Evolutionary conservation across 2,113 vertebrate genomes (phyloP), one percentile per base, ranked within the genome.

Genomic region (Orycteropus afer): DNA sequence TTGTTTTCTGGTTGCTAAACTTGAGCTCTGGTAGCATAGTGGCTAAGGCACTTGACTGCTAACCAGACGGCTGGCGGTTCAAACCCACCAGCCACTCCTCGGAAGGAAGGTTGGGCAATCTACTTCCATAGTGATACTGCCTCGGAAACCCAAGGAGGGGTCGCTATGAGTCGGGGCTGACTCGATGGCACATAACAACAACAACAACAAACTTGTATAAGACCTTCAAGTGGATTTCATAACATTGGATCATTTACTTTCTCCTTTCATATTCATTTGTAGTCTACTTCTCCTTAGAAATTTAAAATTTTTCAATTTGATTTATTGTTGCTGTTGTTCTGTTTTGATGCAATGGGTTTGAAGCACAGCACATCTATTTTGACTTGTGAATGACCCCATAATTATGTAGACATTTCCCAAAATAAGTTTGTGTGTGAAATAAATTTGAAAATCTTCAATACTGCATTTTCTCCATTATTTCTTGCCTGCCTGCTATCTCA

Each of bases 391-490:
- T 92, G 51, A 86, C 42, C 45, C 78, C n/a, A 57, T 78, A 55
- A 82, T 93, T 93, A 71, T 65, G 29, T 47, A 87, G 32, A 32
- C 29, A 83, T 42, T 86, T 94, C 49, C n/a, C 13, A 86, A 42
- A 86, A 69, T 69, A 95, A 27, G 17, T 81, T 86, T 34, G 74
- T 76, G 27, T 76, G 47, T 82, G 47, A 51, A 86, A 12, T 49
- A 95, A 82, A 15, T 78, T 63, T 93, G 61, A 87, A 42, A 22
- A 49, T 86, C 27, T 83, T 78, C 22, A 86, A 57, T 73, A 87
- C 29, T 90, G 34, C 14, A 77, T 65, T 71, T 69, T 49, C 51
- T 91, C 29, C 3, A 4, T 71, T 55, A 37, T 25, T 29, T 59
- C 86, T 34, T 42, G 22, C 22, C 87, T 83, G n/a, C 45, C 78